Evolutionary conservation across 2,888 invertebrate genomes (phyloP), one percentile per base, ranked within the genome.

Genomic region (Nudaria mundana): DNA sequence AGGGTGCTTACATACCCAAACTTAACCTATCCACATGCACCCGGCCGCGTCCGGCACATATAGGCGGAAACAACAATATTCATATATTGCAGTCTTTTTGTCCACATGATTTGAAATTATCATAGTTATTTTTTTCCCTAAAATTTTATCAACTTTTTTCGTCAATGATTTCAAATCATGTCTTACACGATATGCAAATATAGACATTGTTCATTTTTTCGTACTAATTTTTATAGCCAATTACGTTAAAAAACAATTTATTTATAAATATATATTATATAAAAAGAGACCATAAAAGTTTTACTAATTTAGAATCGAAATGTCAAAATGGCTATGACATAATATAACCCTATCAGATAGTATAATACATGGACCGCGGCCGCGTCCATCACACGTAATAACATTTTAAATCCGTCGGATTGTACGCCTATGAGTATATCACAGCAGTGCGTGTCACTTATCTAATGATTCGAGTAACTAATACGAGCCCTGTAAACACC

Each of bases 1-100:
- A 64, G 80, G 82, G 81, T 81, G 83, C 79, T 81, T 78, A 82
- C 83, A 63, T 53, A 67, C 68, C 76, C 78, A 68, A 66, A 71
- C 76, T 76, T 73, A 80, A 69, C 73, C 79, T 80, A 80, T 56
- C 69, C 75, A 35, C 55, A 58, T 58, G 75, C 57, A 58, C 71
- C 56, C 71, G 64, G 61, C 67, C 71, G 69, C 72, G 65, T 58
- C 56, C 42, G 41, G 58, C 63, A 51, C 59, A 24, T 50, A 52
- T 60, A 74, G 71, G 71, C 73, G 70, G 70, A 68, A 48, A 61
- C 52, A 36, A 51, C 54, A 48, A 56, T 56, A 36, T 37, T 50
- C 44, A 55, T 48, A 18, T 46, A 45, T 40, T 24, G 26, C 44
- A 51, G 43, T 36, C 49, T 37, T 54, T 46, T 47, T 38, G 32